Evolutionary conservation across 2,797 vertebrate species (phyloP).

Genomic region (Syndactyla subalaris): DNA sequence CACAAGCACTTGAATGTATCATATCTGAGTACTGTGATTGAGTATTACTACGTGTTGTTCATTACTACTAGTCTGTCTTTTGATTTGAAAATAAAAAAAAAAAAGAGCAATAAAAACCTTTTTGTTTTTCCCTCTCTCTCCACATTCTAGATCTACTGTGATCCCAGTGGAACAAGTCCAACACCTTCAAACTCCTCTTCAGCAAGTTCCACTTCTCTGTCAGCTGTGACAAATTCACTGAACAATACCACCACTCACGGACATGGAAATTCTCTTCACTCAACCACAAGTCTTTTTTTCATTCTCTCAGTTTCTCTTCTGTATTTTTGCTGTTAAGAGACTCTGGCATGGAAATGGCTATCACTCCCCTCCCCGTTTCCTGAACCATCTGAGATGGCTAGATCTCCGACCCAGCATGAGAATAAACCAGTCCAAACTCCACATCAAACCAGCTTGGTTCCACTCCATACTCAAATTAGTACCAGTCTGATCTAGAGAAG

Average conservation of each 20-base stretch:
- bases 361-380: constrained; percentile 55
- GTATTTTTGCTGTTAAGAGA: constrained; percentile 86
- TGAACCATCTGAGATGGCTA: constrained; percentile 62
- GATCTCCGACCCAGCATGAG: constrained; percentile 64
- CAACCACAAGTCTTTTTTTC: constrained; percentile 76
- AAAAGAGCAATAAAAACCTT: background rate
- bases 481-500: constrained; percentile 64
- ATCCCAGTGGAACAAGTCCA: background rate
- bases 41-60: background rate
- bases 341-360: constrained; percentile 71
- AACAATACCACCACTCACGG: constrained; percentile 73
- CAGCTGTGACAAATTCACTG: constrained; percentile 61
- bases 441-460: constrained; percentile 52
- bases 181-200: constrained; percentile 35
- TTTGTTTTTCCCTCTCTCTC: background rate
- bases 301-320: constrained; percentile 81
- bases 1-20: background rate
- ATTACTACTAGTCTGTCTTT: background rate
- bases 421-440: constrained; percentile 53
- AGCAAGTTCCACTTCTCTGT: constrained; percentile 44
- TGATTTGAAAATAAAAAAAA: background rate
- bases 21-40: background rate
- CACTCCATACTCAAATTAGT: constrained; percentile 46
- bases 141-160: constrained; percentile 74
- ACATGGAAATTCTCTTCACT: constrained; percentile 77